Evolutionary conservation across 2,113 vertebrate genomes (phyloP).

Genomic region (Laticauda laticaudata): DNA sequence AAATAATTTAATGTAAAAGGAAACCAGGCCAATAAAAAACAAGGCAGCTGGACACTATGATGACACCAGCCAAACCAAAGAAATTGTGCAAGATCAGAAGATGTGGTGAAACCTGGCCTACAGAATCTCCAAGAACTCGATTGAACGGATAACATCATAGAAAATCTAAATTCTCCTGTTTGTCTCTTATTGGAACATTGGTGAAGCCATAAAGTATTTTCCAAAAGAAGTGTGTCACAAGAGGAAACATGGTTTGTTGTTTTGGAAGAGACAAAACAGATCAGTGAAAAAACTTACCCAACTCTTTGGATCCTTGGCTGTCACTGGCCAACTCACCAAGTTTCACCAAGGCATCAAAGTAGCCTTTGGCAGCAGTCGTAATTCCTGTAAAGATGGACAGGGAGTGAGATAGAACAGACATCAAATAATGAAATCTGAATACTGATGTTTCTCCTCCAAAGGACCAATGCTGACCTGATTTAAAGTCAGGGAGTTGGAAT

Average conservation of each 20-base stretch:
- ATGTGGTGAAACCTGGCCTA: too few species aligned
- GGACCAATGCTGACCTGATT: neutral
- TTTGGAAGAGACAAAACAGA: neutral
- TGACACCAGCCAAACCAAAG: too few species aligned
- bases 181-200: neutral
- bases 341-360: conserved; percentile 85
- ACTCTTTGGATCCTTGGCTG: conserved; percentile 85
- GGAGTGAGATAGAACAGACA: neutral
- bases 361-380: conserved; percentile 81
- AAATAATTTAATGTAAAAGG: neutral
- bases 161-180: neutral
- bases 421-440: neutral
- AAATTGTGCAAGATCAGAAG: too few species aligned
- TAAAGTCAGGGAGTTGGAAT: neutral
- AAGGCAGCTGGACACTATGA: neutral
- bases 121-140: too few species aligned
- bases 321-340: conserved; percentile 83
- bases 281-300: conserved; percentile 67
- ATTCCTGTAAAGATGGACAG: conserved; percentile 69
- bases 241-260: neutral
- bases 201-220: neutral
- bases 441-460: neutral
- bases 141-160: too few species aligned
- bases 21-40: neutral
- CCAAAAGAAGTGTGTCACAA: neutral